Evolutionary conservation across 1,140 invertebrate genomes (phyloP), one percentile per base, ranked within the genome.

Genomic region (Potamilus streckersoni): DNA sequence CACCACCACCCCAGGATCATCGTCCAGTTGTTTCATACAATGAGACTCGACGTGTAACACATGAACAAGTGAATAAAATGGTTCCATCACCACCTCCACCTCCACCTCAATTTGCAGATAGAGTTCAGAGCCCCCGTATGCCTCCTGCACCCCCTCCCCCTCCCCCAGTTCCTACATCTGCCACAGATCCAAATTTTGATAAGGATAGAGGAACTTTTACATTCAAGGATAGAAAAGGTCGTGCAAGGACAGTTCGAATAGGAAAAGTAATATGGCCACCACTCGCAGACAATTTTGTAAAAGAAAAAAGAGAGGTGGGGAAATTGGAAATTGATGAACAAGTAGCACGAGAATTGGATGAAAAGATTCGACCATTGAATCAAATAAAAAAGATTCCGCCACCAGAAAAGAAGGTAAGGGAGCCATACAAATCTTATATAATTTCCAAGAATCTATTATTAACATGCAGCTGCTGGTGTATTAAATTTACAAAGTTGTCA

Each of bases 221-320:
- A 68, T 83, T 88, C 63, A 79, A 78, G 38, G 86, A 87, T 70
- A 81, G 79, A 57, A 74, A 97, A 80, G 96, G 96, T 2, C 90
- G 97, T 64, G 97, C 97, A 0, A 97, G 97, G 86, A 98, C 97
- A 0, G 96, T 99, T 12, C 91, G 97, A 64, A 98, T 99, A 69
- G 97, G 97, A 15, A 98, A 98, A 91, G 97, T 97, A 95, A 91
- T 96, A 70, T 98, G 97, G 96, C 97, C 97, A 55, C 97, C 97
- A 20, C 95, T 95, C 3, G 71, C 79, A 3, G 66, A 79, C 17
- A 76, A 79, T 57, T 78, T 83, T 31, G 74, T 81, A 69, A 78
- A 82, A 71, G 57, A 83, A 14, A 69, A 78, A 59, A 56, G 72
- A 58, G 73, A 85, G 62, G 86, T 89, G 1, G 87, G 87, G n/a